Conservation (phyloP, 2,113 vertebrate genomes). For the Muntiacus muntjak region DNA sequence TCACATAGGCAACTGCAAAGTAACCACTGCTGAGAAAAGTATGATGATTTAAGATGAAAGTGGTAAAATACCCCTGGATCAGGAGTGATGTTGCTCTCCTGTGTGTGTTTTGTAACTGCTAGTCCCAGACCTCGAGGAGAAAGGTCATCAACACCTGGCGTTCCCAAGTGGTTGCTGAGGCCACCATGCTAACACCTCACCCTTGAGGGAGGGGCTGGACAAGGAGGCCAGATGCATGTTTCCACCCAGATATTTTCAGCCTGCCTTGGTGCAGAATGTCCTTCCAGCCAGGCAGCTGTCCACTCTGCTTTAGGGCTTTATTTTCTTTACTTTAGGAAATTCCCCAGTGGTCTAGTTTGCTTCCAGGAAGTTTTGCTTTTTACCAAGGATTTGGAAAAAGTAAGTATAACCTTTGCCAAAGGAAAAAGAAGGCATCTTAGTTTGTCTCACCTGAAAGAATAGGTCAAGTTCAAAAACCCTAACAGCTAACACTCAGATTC, state of each 20-base stretch:
- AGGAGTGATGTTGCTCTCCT: background rate
- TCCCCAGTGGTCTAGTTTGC: background rate
- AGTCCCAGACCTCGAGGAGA: background rate
- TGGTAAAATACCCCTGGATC: background rate
- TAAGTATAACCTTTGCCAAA: background rate
- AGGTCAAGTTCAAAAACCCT: background rate
- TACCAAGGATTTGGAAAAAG: constrained; percentile 1
- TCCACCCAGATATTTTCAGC: background rate
- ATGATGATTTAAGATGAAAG: background rate
- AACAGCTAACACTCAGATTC: background rate
- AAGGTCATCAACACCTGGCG: background rate
- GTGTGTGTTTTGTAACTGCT: background rate
- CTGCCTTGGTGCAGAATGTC: background rate
- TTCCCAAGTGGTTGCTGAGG: background rate
- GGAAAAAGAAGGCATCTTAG: background rate
- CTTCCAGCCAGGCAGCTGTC: constrained; percentile 22
- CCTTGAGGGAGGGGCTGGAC: background rate
- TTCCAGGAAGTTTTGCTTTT: background rate
- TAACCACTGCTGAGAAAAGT: background rate
- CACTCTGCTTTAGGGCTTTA: background rate
- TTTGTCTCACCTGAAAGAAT: background rate
- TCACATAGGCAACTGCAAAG: background rate
- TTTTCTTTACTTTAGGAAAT: constrained; percentile 7
- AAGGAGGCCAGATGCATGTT: background rate
- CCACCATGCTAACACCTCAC: background rate